Conservation (phyloP, 2,113 vertebrate genomes). For the Morphnarchus princeps region DNA sequence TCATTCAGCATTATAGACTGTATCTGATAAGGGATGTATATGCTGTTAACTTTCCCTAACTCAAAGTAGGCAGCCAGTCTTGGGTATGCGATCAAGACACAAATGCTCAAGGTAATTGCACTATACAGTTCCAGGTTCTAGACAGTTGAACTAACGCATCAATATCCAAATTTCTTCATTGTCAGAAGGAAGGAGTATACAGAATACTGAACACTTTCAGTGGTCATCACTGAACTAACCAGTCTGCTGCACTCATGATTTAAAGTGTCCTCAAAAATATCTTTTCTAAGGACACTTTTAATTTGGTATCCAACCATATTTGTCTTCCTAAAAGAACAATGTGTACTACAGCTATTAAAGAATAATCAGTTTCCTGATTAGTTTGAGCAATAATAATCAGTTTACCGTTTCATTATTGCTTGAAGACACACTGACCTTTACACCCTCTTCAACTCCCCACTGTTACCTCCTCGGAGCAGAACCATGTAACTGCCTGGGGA, state of each 20-base stretch:
- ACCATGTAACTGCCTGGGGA: neutral
- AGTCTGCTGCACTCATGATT: neutral
- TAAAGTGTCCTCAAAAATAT: neutral
- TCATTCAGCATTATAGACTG: neutral
- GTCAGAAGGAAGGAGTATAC: neutral
- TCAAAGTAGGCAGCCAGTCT: neutral
- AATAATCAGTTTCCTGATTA: neutral
- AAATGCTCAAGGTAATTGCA: neutral
- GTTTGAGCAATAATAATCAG: neutral
- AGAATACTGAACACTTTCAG: neutral
- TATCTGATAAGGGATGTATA: neutral
- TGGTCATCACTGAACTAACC: neutral
- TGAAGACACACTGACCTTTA: neutral
- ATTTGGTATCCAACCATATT: neutral
- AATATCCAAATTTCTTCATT: neutral
- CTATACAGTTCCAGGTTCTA: neutral
- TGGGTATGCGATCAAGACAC: neutral
- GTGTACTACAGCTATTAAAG: neutral
- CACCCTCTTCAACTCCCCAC: neutral
- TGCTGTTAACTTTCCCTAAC: neutral
- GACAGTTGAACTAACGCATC: neutral
- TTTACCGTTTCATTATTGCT: neutral
- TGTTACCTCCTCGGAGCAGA: neutral
- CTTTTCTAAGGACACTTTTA: neutral
- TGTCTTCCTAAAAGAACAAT: neutral